phyloP scores from a whole-genome alignment of 35 echinoderm and acorn worm species.

The Eucidaris tribuloides region DNA sequence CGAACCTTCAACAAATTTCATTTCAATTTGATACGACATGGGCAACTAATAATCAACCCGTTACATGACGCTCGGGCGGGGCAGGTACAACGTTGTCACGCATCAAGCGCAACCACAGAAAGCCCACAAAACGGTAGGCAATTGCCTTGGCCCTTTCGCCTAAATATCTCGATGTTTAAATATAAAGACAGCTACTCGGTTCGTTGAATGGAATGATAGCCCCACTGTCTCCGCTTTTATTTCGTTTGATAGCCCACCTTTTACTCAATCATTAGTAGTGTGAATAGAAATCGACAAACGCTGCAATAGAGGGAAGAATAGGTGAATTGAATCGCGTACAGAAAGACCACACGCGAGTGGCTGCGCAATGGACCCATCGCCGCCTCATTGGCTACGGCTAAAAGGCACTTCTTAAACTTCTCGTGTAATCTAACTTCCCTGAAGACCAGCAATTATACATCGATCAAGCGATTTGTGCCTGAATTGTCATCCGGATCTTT shows the following conservation, averaged over 20 bases:
- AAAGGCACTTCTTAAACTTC: background rate
- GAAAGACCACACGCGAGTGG: constrained; percentile 22
- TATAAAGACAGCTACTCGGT: no score
- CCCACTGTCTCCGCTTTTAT: constrained; percentile 11
- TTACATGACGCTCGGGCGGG: no score
- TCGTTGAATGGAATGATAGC: background rate
- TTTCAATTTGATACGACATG: no score
- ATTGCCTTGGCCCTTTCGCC: no score
- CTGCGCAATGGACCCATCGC: background rate
- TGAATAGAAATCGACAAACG: background rate
- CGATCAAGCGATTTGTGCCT: constrained; percentile 25
- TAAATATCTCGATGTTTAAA: no score
- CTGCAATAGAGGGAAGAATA: background rate
- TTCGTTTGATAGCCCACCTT: background rate
- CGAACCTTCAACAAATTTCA: no score
- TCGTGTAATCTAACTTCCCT: constrained; percentile 8
- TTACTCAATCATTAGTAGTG: constrained; percentile 26
- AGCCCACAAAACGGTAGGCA: no score
- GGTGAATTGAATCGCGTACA: background rate
- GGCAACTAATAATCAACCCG: no score
- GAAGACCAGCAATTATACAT: constrained; percentile 28
- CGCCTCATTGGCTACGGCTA: constrained; percentile 14
- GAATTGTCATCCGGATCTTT: no score
- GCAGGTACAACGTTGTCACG: no score
- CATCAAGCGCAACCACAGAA: no score